Evolutionary conservation across 2,797 vertebrate genomes (phyloP).

Genomic region (Alectoris magna): DNA sequence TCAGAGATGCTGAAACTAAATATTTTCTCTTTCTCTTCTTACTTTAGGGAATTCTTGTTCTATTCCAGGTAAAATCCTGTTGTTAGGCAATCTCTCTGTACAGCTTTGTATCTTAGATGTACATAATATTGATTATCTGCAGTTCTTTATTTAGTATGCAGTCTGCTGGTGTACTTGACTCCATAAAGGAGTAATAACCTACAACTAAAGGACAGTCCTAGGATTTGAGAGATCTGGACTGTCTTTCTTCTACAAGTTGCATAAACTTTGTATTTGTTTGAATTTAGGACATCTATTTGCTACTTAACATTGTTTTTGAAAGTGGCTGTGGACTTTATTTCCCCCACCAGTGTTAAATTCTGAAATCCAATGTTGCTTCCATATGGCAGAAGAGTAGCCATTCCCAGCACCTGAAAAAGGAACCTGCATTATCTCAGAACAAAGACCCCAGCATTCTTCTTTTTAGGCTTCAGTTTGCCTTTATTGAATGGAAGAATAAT

Average conservation of each 20-base stretch:
- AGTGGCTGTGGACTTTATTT: background rate
- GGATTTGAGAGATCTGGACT: background rate
- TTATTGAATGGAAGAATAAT: background rate
- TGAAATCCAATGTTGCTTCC: background rate
- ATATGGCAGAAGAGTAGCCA: background rate
- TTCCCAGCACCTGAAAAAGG: background rate
- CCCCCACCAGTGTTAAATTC: background rate
- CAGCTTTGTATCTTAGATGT: background rate
- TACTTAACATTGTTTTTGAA: background rate
- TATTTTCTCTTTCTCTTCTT: slow-evolving; percentile 29
- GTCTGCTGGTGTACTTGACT: background rate
- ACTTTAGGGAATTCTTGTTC: slow-evolving; percentile 28
- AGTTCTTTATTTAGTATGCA: background rate
- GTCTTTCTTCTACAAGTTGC: background rate
- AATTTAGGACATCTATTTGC: background rate
- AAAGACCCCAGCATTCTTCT: background rate
- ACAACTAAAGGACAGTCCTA: background rate
- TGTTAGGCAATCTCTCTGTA: background rate
- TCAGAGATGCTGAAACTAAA: background rate
- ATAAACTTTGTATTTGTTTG: background rate
- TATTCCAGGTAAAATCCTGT: slow-evolving; percentile 7
- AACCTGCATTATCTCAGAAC: background rate
- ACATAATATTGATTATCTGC: background rate
- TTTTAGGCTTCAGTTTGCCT: background rate
- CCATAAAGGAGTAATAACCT: background rate